These are phyloP conservation scores for Rhodophaea formosa DNA, from an alignment of 2,888 invertebrate species.

Conservation along the genomic window DNA sequence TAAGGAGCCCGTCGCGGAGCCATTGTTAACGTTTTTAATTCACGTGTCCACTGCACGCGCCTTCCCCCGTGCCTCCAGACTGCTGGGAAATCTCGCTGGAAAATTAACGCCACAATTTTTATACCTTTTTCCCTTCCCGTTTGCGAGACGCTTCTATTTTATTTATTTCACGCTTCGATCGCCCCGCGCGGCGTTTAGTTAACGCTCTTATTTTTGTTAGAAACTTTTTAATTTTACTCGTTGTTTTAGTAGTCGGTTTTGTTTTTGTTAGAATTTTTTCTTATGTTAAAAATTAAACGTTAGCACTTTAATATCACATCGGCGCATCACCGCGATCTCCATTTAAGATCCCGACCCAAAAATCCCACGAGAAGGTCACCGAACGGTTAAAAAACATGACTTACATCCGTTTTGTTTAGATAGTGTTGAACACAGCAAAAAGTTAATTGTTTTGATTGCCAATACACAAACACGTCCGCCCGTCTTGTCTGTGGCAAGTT, in stretches of 20 bases:
- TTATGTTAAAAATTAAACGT: neutral
- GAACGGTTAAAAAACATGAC: conserved; percentile 40
- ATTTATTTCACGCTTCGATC: conserved; percentile 76
- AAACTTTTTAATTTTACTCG: conserved; percentile 49
- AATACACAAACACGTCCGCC: conserved; percentile 72
- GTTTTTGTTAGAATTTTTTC: neutral
- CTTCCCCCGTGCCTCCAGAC: conserved; percentile 54
- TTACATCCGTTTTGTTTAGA: conserved; percentile 56
- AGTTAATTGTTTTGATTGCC: conserved; percentile 80
- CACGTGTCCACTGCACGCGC: conserved; percentile 77
- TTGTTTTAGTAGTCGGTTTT: conserved; percentile 21
- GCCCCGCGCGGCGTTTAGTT: conserved; percentile 64
- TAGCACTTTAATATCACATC: neutral
- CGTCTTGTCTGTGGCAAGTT: conserved; percentile 69
- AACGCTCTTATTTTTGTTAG: conserved; percentile 56
- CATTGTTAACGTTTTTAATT: conserved; percentile 80
- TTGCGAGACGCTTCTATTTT: conserved; percentile 69
- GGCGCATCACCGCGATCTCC: conserved; percentile 25
- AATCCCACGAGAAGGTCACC: conserved; percentile 45
- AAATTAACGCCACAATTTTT: conserved; percentile 78
- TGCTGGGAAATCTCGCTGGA: conserved; percentile 78
- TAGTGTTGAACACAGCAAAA: conserved; percentile 67
- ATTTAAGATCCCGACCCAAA: conserved; percentile 32
- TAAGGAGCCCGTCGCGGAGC: conserved; percentile 67
- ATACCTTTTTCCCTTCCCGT: conserved; percentile 56